phyloP scores from a whole-genome alignment of 2,797 vertebrate genomes.

The Poeciliopsis infans region DNA sequence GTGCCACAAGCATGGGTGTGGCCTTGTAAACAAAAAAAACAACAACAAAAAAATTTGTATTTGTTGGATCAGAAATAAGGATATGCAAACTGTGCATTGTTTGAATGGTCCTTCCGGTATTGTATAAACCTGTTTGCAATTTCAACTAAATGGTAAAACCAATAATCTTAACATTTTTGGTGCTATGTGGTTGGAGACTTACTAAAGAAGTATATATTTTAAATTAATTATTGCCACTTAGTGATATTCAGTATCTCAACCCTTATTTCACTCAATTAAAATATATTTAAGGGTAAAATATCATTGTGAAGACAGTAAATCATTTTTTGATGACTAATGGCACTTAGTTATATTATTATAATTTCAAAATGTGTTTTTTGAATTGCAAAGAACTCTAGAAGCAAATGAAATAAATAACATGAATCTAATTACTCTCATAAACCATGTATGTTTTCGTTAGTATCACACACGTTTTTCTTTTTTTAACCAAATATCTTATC shows the following conservation, averaged over 20 bases:
- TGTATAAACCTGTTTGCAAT: not conserved
- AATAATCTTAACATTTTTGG: not conserved
- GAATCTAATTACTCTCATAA: not conserved
- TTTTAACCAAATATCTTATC: not conserved
- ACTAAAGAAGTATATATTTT: not conserved
- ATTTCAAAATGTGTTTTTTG: no score
- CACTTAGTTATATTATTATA: no score
- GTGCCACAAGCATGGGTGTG: constrained; percentile 46
- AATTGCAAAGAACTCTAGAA: no score
- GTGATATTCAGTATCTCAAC: not conserved
- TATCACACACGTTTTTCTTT: not conserved
- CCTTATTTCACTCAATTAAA: not conserved
- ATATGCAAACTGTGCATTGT: not conserved
- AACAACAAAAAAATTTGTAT: not conserved
- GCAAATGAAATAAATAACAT: no score
- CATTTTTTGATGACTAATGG: no score
- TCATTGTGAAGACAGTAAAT: no score
- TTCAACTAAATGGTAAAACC: not conserved
- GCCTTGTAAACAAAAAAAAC: not conserved
- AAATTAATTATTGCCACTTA: not conserved
- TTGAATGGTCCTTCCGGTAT: not conserved
- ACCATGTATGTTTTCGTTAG: not conserved
- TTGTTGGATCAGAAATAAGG: not conserved
- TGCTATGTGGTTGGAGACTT: not conserved
- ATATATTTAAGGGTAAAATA: not conserved